Conservation (phyloP, 2,113 vertebrate genomes). For the Stigmatopora argus region DNA sequence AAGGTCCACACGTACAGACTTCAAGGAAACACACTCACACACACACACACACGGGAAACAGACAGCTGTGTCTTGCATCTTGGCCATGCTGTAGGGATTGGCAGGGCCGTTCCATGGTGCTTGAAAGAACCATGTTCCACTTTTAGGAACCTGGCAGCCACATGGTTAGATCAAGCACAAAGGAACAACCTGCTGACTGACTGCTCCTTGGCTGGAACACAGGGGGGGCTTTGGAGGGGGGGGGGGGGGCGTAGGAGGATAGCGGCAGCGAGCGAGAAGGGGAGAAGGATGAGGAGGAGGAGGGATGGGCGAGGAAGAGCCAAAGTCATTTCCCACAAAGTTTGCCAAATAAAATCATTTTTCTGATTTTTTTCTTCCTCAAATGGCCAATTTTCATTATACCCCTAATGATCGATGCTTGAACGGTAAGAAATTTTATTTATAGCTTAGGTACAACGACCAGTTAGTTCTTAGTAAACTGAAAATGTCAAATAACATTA, state of each 20-base stretch:
- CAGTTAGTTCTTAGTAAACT: too few relatives aligned
- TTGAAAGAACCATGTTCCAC: slow-evolving; percentile 99
- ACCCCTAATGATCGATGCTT: neutral
- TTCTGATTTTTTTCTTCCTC: neutral
- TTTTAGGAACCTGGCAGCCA: slow-evolving; percentile 91
- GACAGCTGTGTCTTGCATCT: slow-evolving; percentile 72
- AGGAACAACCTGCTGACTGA: slow-evolving; percentile 98
- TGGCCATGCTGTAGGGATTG: slow-evolving; percentile 95
- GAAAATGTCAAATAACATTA: too few relatives aligned
- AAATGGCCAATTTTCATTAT: neutral
- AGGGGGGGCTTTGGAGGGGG: slow-evolving; percentile 28
- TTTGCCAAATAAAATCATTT: neutral
- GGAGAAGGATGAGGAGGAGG: slow-evolving; percentile 46
- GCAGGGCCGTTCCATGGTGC: slow-evolving; percentile 99
- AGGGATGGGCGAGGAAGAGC: slow-evolving; percentile 37
- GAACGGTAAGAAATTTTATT: neutral
- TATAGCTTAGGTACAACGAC: too few relatives aligned
- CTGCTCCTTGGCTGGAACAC: slow-evolving; percentile 89
- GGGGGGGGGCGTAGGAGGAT: slow-evolving; percentile 22
- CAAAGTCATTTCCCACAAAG: neutral
- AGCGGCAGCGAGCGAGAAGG: slow-evolving; percentile 25
- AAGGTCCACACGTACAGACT: neutral
- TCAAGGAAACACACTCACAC: slow-evolving; percentile 20
- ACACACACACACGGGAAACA: slow-evolving; percentile 19
- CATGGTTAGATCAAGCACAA: slow-evolving; percentile 99